Percentiles rank a stretch among this genome's conserved stretches.
phyloP scores from a whole-genome alignment of 1,140 invertebrate genomes.

The Drosophila littoralis region DNA sequence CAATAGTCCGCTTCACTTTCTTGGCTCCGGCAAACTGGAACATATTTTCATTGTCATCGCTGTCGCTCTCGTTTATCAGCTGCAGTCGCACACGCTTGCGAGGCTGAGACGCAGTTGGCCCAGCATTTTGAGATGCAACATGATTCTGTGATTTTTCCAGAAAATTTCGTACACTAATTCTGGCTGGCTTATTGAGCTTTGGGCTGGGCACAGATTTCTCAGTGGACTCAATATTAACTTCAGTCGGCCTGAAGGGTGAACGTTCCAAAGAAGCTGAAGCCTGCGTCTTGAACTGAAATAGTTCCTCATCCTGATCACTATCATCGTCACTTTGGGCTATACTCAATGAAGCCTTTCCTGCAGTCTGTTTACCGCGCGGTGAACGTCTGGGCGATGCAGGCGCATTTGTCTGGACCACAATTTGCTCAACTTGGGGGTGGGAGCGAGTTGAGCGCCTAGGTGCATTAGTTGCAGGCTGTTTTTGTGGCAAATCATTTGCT shows the following conservation, averaged over 20 bases:
- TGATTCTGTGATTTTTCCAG: conserved; percentile 51
- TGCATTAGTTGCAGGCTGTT: neutral
- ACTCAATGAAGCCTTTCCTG: neutral
- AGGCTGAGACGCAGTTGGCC: conserved; percentile 13
- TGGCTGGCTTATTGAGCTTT: conserved; percentile 15
- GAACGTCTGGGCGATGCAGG: conserved; percentile 13
- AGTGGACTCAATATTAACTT: neutral
- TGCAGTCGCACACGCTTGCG: conserved; percentile 56
- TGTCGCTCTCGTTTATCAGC: conserved; percentile 55
- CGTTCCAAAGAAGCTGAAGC: neutral
- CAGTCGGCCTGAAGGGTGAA: neutral
- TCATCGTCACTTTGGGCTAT: neutral
- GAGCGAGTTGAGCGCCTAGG: conserved; percentile 22
- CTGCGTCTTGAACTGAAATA: conserved; percentile 37
- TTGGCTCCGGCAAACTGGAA: conserved; percentile 63
- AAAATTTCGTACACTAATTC: conserved; percentile 56
- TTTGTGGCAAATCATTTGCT: neutral
- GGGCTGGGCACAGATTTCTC: neutral
- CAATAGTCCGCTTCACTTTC: conserved; percentile 13
- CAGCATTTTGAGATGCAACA: neutral
- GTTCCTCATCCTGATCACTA: conserved; percentile 10
- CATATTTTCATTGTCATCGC: conserved; percentile 62
- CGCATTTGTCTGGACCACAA: neutral
- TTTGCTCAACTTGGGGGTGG: neutral
- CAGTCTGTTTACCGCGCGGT: conserved; percentile 6